These are phyloP conservation scores for Rhingia campestris DNA, from an alignment of 2,888 invertebrate genomes.

Conservation along the genomic window DNA sequence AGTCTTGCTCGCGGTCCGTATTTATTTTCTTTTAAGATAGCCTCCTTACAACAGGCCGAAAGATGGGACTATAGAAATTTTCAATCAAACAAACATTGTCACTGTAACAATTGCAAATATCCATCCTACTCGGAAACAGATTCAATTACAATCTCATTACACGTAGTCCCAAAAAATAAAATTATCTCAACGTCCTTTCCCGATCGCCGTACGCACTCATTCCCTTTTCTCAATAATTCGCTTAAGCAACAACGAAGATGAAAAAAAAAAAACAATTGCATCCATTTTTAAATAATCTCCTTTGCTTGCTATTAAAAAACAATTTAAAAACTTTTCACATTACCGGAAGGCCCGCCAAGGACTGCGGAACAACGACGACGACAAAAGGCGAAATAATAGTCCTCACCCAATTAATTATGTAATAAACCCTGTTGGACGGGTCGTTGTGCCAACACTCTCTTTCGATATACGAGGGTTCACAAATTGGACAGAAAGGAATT, in stretches of 20 bases:
- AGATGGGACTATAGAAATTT: too few species aligned
- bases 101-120: too few species aligned
- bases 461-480: not conserved
- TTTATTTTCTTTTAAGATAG: too few species aligned
- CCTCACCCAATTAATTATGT: slow-evolving; percentile 71
- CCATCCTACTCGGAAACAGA: too few species aligned
- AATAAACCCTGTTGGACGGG: slow-evolving; percentile 70
- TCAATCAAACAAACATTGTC: too few species aligned
- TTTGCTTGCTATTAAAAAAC: slow-evolving; percentile 64
- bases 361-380: slow-evolving; percentile 23
- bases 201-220: not conserved
- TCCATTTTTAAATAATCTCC: slow-evolving; percentile 69
- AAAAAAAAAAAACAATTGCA: slow-evolving; percentile 58
- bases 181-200: too few species aligned
- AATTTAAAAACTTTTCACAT: slow-evolving; percentile 73
- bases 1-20: too few species aligned
- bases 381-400: slow-evolving; percentile 23
- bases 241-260: slow-evolving; percentile 14
- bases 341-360: slow-evolving; percentile 39
- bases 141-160: too few species aligned
- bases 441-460: slow-evolving; percentile 48
- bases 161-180: too few species aligned
- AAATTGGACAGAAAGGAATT: slow-evolving; percentile 53
- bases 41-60: too few species aligned
- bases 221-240: slow-evolving; percentile 29